Evolutionary conservation across 2,113 vertebrate genomes (phyloP), one percentile per base, ranked within the genome.

Genomic region (Acanthisitta chloris): DNA sequence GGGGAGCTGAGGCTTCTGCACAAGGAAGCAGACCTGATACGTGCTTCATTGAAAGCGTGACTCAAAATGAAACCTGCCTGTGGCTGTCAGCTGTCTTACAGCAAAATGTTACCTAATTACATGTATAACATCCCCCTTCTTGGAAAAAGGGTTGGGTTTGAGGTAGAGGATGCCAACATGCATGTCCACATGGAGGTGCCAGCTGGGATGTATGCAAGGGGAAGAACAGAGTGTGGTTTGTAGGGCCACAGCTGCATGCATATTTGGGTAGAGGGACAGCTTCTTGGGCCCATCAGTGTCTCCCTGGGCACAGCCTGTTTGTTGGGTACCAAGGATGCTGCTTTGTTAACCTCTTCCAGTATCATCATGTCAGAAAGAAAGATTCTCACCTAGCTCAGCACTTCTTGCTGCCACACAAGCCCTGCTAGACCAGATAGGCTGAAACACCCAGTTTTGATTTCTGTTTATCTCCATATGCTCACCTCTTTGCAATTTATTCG

Each of bases 21-120:
- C 52, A 23, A 43, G 69, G 77, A 31, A 74, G 34, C 77, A 67
- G 61, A n/a, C 24, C 40, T 3, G 16, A 2, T 10, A 21, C 0
- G 5, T 67, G 33, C 52, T 89, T 84, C 20, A 64, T 38, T 8
- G 13, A 88, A 87, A 94, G 69, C 8, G 3, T 65, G 78, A 94
- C 69, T 92, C 89, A 94, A 57, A 90, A 64, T 55, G 91, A 96
- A 97, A 94, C 86, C 65, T 72, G 91, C 43, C 9, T 9, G 6
- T n/a, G 64, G 80, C 23, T 52, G 48, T 48, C 91, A 69, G 64
- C 69, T 67, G 46, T 49, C 58, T 83, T 26, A 36, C 70, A 65
- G 91, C 58, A 66, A 49, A 86, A 55, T 7, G 67, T 61, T 89
- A 38, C 49, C 69, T 71, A 52, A 83, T 76, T 57, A 51, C 79